Percentiles rank a stretch among this genome's conserved stretches.
Evolutionary conservation across 2,113 vertebrate species (phyloP).

Genomic region (Aegypius monachus): DNA sequence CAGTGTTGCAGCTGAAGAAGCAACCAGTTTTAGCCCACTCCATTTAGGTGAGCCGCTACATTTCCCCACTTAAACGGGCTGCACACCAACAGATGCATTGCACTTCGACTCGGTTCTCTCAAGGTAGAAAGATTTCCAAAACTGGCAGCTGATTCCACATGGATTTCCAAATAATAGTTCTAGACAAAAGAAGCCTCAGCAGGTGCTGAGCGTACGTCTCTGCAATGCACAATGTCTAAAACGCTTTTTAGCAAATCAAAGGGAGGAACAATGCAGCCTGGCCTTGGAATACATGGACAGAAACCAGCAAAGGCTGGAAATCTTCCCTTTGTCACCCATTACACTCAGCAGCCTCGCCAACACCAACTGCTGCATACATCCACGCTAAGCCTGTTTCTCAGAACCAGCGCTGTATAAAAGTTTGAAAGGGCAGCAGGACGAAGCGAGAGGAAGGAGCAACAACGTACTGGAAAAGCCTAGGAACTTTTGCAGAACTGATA

Average conservation of each 20-base stretch:
- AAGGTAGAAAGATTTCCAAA: background rate
- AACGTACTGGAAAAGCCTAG: background rate
- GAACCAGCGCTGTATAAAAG: background rate
- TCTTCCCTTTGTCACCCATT: background rate
- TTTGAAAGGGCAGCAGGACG: background rate
- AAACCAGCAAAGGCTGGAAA: background rate
- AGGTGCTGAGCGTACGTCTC: background rate
- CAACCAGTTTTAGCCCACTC: background rate
- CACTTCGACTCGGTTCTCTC: background rate
- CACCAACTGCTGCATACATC: background rate
- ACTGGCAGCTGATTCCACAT: background rate
- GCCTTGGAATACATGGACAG: background rate
- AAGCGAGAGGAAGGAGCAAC: background rate
- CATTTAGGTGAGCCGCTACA: rapidly evolving
- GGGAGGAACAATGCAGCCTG: background rate
- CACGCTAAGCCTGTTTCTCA: background rate
- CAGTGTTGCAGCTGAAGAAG: background rate
- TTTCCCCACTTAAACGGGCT: background rate
- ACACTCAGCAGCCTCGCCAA: background rate
- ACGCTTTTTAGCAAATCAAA: background rate
- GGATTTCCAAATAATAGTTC: background rate
- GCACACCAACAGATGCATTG: background rate
- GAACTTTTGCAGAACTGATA: background rate
- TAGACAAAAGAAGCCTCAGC: background rate
- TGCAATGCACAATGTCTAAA: background rate